Conservation (phyloP, 2,888 invertebrate species). For the Eristalis arbustorum region DNA sequence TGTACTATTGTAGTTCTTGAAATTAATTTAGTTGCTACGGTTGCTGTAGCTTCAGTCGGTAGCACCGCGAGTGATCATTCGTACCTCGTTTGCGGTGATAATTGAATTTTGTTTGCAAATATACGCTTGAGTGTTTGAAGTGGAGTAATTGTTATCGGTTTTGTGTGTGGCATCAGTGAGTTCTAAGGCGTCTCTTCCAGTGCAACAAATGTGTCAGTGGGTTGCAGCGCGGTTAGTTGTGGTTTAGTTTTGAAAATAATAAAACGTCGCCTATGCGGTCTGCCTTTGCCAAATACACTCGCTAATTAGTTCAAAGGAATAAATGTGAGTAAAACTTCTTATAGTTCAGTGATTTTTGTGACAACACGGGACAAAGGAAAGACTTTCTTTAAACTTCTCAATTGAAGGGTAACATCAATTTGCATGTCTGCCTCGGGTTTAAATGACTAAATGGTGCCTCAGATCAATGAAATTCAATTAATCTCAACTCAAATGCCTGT, state of each 20-base stretch:
- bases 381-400: neutral
- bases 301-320: too few relatives aligned
- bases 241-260: neutral
- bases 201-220: neutral
- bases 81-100: neutral
- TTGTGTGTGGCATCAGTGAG: neutral
- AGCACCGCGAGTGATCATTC: neutral
- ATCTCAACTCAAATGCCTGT: too few relatives aligned
- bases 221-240: neutral
- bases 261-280: too few relatives aligned
- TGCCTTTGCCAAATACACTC: too few relatives aligned
- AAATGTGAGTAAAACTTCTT: neutral
- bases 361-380: neutral
- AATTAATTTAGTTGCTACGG: neutral
- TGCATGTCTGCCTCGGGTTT: too few relatives aligned
- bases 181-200: neutral
- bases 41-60: neutral
- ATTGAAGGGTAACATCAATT: too few relatives aligned
- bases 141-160: neutral
- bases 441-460: too few relatives aligned
- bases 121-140: neutral
- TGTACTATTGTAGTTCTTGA: neutral
- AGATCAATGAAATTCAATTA: too few relatives aligned
- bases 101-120: neutral
- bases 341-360: neutral